Percentiles rank a stretch among this genome's conserved stretches.
Evolutionary conservation across 2,113 vertebrate species (phyloP).

Genomic region (Chaenocephalus aceratus): DNA sequence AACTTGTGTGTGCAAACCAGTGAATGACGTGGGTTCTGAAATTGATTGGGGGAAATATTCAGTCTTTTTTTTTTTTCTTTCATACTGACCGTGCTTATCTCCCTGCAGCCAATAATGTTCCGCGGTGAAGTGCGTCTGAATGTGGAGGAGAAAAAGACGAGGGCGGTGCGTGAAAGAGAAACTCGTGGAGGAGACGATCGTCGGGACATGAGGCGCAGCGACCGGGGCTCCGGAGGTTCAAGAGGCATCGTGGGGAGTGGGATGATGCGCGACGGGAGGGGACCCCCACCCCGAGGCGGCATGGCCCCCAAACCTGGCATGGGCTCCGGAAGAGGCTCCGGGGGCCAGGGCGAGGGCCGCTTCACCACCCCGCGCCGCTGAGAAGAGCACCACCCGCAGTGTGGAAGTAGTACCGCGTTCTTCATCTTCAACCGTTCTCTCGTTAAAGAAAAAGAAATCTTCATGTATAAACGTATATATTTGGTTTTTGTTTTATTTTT

Average conservation of each 20-base stretch:
- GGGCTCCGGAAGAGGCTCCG: conserved; percentile 88
- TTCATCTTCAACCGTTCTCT: conserved; percentile 95
- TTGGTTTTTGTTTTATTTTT: conserved; percentile 85
- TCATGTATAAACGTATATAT: conserved; percentile 84
- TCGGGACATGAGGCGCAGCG: conserved; percentile 92
- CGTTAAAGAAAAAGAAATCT: conserved; percentile 85
- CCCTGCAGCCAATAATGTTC: conserved; percentile 95
- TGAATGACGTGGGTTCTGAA: conserved; percentile 57
- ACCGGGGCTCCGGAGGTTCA: conserved; percentile 91
- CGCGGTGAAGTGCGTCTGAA: conserved; percentile 97
- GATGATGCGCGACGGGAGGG: conserved; percentile 94
- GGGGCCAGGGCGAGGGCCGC: conserved; percentile 90
- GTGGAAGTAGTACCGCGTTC: conserved; percentile 90
- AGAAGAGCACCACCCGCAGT: conserved; percentile 76
- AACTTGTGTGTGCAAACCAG: conserved; percentile 33
- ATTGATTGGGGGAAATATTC: background rate
- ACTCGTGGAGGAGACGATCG: conserved; percentile 89
- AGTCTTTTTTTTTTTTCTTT: rapidly evolving
- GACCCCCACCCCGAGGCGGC: conserved; percentile 90
- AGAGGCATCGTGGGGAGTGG: conserved; percentile 91
- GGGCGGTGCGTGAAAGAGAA: conserved; percentile 93
- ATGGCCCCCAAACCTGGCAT: conserved; percentile 91
- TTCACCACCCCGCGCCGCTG: conserved; percentile 93
- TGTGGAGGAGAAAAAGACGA: conserved; percentile 98
- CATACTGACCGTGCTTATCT: conserved; percentile 32